Conservation (phyloP, 2,113 vertebrate genomes). For the Sitta europaea region DNA sequence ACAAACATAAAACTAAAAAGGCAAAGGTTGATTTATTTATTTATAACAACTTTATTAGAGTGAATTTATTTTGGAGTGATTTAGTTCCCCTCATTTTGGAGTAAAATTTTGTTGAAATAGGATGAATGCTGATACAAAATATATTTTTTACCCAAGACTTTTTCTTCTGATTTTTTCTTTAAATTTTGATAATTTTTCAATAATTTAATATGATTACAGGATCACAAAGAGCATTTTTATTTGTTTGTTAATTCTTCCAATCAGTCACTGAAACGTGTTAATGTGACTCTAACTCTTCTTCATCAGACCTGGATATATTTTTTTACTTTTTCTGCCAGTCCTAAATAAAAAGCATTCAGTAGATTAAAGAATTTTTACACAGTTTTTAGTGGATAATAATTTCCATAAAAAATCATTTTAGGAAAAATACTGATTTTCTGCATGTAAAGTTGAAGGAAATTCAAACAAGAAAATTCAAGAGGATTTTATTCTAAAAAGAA, state of each 20-base stretch:
- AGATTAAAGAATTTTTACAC: background rate
- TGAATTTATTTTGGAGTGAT: background rate
- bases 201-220: background rate
- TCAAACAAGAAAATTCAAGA: background rate
- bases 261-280: background rate
- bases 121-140: background rate
- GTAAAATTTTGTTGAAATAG: background rate
- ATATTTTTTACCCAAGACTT: background rate
- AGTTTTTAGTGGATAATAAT: background rate
- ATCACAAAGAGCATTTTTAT: background rate
- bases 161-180: background rate
- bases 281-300: background rate
- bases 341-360: background rate
- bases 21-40: background rate
- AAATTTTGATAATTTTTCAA: background rate
- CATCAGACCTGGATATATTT: background rate
- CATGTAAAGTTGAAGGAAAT: background rate
- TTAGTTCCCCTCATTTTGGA: background rate
- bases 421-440: background rate
- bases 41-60: background rate
- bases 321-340: background rate
- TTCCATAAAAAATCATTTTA: background rate
- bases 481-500: background rate
- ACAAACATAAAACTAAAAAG: background rate
- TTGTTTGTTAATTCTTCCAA: background rate